Conservation (phyloP, 1,140 invertebrate species). For the Heliconius hewitsoni region DNA sequence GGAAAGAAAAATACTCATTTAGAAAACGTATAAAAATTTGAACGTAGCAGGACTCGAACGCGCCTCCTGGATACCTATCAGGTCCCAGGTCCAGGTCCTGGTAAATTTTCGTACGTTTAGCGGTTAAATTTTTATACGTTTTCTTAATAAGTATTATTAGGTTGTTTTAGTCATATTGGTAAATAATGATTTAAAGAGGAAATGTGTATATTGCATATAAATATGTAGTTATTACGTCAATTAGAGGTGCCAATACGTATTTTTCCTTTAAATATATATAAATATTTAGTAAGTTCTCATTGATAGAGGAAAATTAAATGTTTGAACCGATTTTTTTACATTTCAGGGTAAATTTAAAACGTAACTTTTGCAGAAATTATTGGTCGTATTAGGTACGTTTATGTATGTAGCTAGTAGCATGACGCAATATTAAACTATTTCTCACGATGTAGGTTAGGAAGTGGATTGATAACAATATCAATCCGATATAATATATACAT, state of each 20-base stretch:
- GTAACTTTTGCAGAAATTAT: background rate
- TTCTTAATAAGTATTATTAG: too few relatives aligned
- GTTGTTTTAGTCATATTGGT: background rate
- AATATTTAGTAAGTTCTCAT: background rate
- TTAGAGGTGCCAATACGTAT: background rate
- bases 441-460: constrained; percentile 26
- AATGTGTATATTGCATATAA: background rate
- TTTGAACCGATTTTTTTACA: background rate
- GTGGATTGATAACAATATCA: constrained; percentile 17
- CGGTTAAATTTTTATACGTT: too few relatives aligned
- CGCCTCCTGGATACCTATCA: too few relatives aligned
- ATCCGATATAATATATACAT: background rate
- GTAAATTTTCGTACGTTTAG: too few relatives aligned
- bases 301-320: background rate
- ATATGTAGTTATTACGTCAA: background rate
- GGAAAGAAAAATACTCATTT: too few relatives aligned
- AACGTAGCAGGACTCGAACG: too few relatives aligned
- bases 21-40: too few relatives aligned
- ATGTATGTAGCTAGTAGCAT: background rate
- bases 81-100: too few relatives aligned
- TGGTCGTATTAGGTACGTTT: background rate
- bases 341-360: background rate
- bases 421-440: constrained; percentile 20
- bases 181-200: background rate
- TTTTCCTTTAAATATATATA: background rate